Evolutionary conservation across 2,113 vertebrate species (phyloP).

Genomic region (Xerus inauris): DNA sequence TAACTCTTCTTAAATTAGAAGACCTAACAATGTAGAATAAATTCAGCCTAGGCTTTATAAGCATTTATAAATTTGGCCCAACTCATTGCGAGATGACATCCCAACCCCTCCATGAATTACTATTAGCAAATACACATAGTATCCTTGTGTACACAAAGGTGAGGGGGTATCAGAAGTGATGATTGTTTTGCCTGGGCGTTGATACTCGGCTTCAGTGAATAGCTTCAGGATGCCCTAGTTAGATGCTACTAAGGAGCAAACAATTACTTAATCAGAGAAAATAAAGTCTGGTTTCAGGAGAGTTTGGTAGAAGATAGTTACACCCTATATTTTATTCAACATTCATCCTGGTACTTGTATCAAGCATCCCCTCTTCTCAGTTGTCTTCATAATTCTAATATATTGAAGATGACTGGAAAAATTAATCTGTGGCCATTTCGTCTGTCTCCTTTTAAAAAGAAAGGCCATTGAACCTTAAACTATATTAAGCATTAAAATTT

Average conservation of each 20-base stretch:
- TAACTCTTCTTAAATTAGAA: not conserved
- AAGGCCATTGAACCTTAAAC: slow-evolving; percentile 82
- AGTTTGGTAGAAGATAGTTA: not conserved
- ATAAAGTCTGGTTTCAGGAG: slow-evolving; percentile 21
- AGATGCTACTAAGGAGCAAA: not conserved
- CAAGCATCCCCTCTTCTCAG: slow-evolving; percentile 32
- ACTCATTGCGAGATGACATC: not conserved
- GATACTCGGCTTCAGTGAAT: not conserved
- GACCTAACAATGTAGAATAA: not conserved
- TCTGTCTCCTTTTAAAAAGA: slow-evolving; percentile 77
- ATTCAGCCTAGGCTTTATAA: not conserved
- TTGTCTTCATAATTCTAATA: slow-evolving; percentile 79
- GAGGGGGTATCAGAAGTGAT: not conserved
- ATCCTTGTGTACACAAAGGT: not conserved
- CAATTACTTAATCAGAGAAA: not conserved
- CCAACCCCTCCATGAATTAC: not conserved
- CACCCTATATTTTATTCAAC: slow-evolving; percentile 1
- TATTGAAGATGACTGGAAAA: slow-evolving; percentile 78
- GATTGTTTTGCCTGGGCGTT: not conserved
- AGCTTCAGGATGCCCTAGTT: not conserved
- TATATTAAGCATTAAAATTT: slow-evolving; percentile 81
- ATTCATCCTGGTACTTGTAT: slow-evolving; percentile 51
- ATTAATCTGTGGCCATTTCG: slow-evolving; percentile 79
- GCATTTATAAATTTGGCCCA: not conserved
- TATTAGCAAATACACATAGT: not conserved